Base-by-base conservation (phyloP, 2,113 vertebrate species). In the Cisticola juncidis region DNA sequence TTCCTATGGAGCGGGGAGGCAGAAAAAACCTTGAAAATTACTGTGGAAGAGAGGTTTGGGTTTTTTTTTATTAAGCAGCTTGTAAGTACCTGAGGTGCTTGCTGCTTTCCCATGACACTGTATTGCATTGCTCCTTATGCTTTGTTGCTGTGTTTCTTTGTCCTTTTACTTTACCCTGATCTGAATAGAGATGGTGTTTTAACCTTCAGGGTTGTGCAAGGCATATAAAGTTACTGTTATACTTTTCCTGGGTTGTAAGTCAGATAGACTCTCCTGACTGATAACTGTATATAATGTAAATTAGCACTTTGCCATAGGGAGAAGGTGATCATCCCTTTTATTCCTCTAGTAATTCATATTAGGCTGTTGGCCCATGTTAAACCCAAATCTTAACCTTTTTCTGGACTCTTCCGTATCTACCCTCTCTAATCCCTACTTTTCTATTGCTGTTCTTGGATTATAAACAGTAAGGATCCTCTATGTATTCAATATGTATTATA, bases 1-100 rank as follows among this genome's bases (percentile, higher is more conserved):
- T 18, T 12, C 50, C 10, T 7, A 12, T 12, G 31, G 35, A 4
- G 44, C 8, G 6, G 12, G 6, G 6, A 5, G 2, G 12, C 8
- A 25, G 29, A 9, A 2, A 51, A 51, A 54, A 42, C 5, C 25
- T 81, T 84, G 13, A 81, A 71, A 71, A 56, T 74, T 47, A 20
- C 56, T 54, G 42, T 21, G 56, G 40, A 74, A 77, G 29, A 40
- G 19, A 44, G 5, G 3, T n/a, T n/a, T n/a, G n/a, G n/a, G n/a
- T n/a, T n/a, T n/a, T n/a, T n/a, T 93, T 88, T 58, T 73, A 38
- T 58, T 82, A 69, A 57, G 28, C 12, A 56, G 19, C 57, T 65
- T 62, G 21, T 54, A 86, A 28, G 6, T 81, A 71, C 24, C 35
- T 45, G 77, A 81, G 15, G 9, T 6, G 0, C 35, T 50, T 71